phyloP scores from a whole-genome alignment of 1,140 invertebrate genomes.

The Drosophila suzukii region DNA sequence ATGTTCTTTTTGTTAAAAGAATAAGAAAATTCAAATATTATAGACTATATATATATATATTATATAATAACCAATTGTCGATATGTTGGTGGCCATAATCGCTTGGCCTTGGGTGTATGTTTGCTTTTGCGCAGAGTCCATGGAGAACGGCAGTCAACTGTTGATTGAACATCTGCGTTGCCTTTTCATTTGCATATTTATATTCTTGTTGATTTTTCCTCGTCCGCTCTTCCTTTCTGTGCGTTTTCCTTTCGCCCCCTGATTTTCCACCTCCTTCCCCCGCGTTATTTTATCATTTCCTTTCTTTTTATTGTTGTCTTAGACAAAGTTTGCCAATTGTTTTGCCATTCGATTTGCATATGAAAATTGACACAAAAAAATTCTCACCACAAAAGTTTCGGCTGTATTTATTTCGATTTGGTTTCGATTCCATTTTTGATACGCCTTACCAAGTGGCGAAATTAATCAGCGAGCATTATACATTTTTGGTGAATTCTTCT shows the following conservation, averaged over 20 bases:
- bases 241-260: slow-evolving; percentile 2
- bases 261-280: background rate
- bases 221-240: slow-evolving; percentile 1
- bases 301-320: slow-evolving; percentile 26
- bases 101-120: slow-evolving; percentile 2
- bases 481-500: slow-evolving; percentile 26
- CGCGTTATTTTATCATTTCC: background rate
- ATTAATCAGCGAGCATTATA: slow-evolving; percentile 35
- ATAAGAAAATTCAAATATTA: too few species aligned
- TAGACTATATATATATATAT: too few species aligned
- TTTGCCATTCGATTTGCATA: slow-evolving; percentile 66
- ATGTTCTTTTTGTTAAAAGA: too few species aligned
- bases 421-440: slow-evolving; percentile 20
- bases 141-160: slow-evolving; percentile 46
- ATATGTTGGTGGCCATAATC: background rate
- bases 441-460: slow-evolving; percentile 4
- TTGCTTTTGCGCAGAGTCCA: slow-evolving; percentile 9
- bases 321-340: slow-evolving; percentile 62
- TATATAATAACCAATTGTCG: background rate
- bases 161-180: slow-evolving; percentile 60
- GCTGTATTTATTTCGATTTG: slow-evolving; percentile 30
- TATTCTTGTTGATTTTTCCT: slow-evolving; percentile 61
- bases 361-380: slow-evolving; percentile 64
- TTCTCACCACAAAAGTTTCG: slow-evolving; percentile 42
- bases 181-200: slow-evolving; percentile 74